phyloP scores from a whole-genome alignment of 1,140 invertebrate species.

The Pseudomyrmex flavicornis region DNA sequence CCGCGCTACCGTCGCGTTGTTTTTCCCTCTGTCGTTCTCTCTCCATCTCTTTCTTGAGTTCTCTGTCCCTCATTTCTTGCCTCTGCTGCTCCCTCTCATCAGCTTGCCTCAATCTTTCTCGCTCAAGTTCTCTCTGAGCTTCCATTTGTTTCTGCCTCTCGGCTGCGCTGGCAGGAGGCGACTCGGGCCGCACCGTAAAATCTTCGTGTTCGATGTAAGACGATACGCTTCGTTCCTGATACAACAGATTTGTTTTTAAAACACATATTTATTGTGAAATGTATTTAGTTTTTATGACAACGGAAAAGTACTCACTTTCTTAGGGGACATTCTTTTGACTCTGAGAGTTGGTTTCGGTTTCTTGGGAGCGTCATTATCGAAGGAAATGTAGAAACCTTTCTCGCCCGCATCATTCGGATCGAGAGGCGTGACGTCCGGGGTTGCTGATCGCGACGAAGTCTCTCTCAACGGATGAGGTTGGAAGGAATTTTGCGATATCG shows the following conservation, averaged over 20 bases:
- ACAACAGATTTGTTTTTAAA: conserved; percentile 11
- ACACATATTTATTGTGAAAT: neutral
- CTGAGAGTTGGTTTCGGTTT: conserved; percentile 94
- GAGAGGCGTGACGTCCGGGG: conserved; percentile 78
- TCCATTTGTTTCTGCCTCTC: conserved; percentile 78
- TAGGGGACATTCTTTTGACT: conserved; percentile 91
- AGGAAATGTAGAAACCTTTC: conserved; percentile 98
- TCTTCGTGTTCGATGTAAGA: conserved; percentile 81
- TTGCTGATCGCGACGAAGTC: conserved; percentile 80
- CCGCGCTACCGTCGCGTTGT: conserved; percentile 74
- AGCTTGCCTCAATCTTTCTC: conserved; percentile 81
- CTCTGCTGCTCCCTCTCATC: conserved; percentile 81
- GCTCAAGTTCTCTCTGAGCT: conserved; percentile 80
- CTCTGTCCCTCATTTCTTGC: conserved; percentile 78
- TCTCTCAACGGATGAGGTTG: conserved; percentile 86
- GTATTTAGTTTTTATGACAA: neutral
- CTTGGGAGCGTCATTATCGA: conserved; percentile 94
- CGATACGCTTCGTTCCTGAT: conserved; percentile 80
- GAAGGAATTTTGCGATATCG: conserved; percentile 90
- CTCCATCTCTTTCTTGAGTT: conserved; percentile 80
- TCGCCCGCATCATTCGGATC: conserved; percentile 87
- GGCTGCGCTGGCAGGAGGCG: conserved; percentile 66
- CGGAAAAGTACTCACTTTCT: conserved; percentile 87
- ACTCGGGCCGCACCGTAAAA: conserved; percentile 77
- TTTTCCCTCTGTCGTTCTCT: conserved; percentile 83